Evolutionary conservation across 2,888 invertebrate species (phyloP).

Genomic region (Acrobasis repandana): DNA sequence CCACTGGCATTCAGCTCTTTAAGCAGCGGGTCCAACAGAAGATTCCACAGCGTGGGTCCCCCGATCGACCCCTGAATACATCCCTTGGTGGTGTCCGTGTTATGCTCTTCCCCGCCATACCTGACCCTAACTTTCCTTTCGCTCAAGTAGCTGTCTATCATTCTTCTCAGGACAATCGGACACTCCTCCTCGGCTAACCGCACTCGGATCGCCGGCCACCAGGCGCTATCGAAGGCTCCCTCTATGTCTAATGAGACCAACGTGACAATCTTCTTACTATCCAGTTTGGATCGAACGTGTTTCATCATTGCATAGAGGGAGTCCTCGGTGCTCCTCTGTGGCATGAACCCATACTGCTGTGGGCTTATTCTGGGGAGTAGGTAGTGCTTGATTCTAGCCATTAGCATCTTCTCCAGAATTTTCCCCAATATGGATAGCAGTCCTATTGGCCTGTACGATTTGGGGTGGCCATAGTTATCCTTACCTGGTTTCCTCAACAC

Average conservation of each 20-base stretch:
- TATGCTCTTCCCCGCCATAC: not conserved
- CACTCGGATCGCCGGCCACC: not conserved
- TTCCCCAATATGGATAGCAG: not conserved
- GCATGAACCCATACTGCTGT: slow-evolving; percentile 4
- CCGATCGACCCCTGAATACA: not conserved
- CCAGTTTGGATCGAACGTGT: slow-evolving; percentile 18
- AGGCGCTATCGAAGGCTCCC: no score
- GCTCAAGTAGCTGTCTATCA: not conserved
- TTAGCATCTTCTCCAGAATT: not conserved
- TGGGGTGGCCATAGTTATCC: not conserved
- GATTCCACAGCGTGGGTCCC: not conserved
- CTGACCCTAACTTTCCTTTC: slow-evolving; percentile 1
- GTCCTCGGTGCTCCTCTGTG: slow-evolving; percentile 12
- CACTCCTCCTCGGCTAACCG: not conserved
- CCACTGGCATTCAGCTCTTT: no score
- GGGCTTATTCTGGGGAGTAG: not conserved
- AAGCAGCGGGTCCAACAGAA: not conserved
- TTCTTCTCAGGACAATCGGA: not conserved
- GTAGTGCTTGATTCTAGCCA: not conserved
- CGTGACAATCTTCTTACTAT: no score
- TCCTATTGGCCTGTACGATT: not conserved
- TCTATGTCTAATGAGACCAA: no score
- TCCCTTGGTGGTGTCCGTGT: not conserved
- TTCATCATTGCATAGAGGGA: slow-evolving; percentile 23
- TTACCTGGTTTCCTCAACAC: slow-evolving; percentile 2